Percentiles rank a stretch among this genome's conserved stretches.
Conservation (phyloP, 2,113 vertebrate genomes). For the Myotis lucifugus region DNA sequence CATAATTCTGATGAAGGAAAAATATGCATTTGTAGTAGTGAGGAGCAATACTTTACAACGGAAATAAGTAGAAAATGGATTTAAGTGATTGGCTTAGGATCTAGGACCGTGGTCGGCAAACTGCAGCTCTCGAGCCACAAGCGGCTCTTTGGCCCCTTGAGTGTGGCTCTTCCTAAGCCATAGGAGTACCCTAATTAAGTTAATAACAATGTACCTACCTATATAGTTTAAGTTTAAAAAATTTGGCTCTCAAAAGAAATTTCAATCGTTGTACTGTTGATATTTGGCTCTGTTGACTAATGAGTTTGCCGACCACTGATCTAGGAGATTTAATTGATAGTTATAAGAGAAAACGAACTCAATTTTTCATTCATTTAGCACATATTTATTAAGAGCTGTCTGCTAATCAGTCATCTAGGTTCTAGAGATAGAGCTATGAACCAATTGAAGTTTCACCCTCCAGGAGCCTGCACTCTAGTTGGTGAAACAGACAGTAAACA, state of each 20-base stretch:
- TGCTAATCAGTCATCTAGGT: neutral
- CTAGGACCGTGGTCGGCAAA: too few relatives aligned
- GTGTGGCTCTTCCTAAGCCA: too few relatives aligned
- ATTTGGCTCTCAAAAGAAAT: too few relatives aligned
- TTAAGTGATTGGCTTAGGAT: neutral
- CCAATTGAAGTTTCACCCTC: rapidly evolving
- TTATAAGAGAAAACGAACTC: neutral
- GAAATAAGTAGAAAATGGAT: neutral
- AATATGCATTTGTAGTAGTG: neutral
- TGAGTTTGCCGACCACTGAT: too few relatives aligned
- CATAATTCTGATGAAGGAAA: neutral
- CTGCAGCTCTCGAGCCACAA: too few relatives aligned
- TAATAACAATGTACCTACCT: too few relatives aligned
- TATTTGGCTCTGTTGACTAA: too few relatives aligned
- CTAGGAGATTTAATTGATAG: neutral
- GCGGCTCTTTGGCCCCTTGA: too few relatives aligned
- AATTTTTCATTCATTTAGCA: neutral
- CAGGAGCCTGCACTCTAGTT: rapidly evolving
- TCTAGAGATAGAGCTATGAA: neutral
- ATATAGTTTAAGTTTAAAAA: too few relatives aligned
- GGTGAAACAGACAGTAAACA: too few relatives aligned
- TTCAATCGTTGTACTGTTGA: too few relatives aligned
- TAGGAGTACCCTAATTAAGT: too few relatives aligned
- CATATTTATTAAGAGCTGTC: neutral
- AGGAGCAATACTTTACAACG: neutral